Evolutionary conservation across 2,888 invertebrate species (phyloP).

Genomic region (Oscheius sp.): DNA sequence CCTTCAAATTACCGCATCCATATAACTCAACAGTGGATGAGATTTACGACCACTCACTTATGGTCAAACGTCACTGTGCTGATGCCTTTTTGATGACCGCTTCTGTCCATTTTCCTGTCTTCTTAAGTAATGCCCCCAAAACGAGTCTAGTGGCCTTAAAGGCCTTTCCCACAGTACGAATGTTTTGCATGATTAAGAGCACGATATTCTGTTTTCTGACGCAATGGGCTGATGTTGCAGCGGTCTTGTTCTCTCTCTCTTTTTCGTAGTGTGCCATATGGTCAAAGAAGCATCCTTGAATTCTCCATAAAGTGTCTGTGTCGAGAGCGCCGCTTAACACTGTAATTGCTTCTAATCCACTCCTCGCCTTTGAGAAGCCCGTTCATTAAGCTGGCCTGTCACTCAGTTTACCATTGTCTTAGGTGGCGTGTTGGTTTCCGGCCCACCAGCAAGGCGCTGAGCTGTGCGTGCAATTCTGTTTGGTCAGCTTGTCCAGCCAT

Average conservation of each 20-base stretch:
- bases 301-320: constrained; percentile 1
- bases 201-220: constrained; percentile 21
- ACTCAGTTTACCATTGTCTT: too few species aligned
- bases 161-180: constrained; percentile 21
- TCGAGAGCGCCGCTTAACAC: not conserved
- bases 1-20: constrained; percentile 23
- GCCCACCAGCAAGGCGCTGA: constrained; percentile 4
- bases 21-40: constrained; percentile 21
- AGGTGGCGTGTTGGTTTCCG: too few species aligned
- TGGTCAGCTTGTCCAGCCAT: constrained; percentile 34
- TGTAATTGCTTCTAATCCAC: constrained; percentile 14
- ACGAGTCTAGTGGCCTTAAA: not conserved
- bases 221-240: not conserved
- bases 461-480: constrained; percentile 30
- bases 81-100: constrained; percentile 12
- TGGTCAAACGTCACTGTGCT: not conserved
- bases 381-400: too few species aligned
- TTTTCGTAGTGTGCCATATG: constrained; percentile 13
- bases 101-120: constrained; percentile 3
- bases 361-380: not conserved
- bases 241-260: constrained; percentile 8
- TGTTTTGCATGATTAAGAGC: constrained; percentile 20
- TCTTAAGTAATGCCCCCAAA: not conserved
- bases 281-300: not conserved
- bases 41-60: constrained; percentile 21